Percentiles rank a stretch among this genome's conserved stretches.
Conservation (phyloP, 2,888 invertebrate genomes). For the Caenorhabditis sp. region DNA sequence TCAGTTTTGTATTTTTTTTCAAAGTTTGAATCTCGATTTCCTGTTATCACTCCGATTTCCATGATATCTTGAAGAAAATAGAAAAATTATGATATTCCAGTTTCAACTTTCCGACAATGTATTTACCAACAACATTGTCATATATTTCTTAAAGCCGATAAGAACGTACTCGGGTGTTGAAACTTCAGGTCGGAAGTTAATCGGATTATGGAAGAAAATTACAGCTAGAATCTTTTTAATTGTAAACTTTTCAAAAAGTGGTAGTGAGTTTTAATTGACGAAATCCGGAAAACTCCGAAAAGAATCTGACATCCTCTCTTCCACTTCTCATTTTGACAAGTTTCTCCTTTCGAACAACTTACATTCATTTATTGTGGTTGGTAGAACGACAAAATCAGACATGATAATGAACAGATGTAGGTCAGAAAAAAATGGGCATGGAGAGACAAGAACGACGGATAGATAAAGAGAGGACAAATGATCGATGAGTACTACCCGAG, state of each 20-base stretch:
- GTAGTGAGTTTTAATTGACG: too few relatives aligned
- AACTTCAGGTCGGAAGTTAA: neutral
- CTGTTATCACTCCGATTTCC: too few relatives aligned
- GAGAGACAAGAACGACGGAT: neutral
- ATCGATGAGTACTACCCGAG: constrained; percentile 34
- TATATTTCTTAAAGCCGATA: neutral
- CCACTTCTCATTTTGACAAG: neutral
- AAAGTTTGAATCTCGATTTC: too few relatives aligned
- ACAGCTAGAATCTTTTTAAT: neutral
- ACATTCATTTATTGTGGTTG: constrained; percentile 28
- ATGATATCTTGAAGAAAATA: too few relatives aligned
- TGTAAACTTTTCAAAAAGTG: too few relatives aligned
- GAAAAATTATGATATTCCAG: too few relatives aligned
- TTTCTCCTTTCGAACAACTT: constrained; percentile 15
- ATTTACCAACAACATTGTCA: too few relatives aligned
- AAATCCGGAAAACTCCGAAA: too few relatives aligned
- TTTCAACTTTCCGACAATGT: too few relatives aligned
- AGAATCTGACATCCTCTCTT: neutral
- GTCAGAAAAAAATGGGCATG: constrained; percentile 16
- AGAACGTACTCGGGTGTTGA: too few relatives aligned
- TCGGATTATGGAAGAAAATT: neutral
- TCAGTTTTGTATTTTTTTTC: too few relatives aligned
- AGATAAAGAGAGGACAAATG: constrained; percentile 6
- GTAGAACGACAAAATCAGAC: constrained; percentile 11
- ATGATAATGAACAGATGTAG: constrained; percentile 18